phyloP scores from a whole-genome alignment of 2,888 invertebrate genomes.

The Gymnocheta viridis region DNA sequence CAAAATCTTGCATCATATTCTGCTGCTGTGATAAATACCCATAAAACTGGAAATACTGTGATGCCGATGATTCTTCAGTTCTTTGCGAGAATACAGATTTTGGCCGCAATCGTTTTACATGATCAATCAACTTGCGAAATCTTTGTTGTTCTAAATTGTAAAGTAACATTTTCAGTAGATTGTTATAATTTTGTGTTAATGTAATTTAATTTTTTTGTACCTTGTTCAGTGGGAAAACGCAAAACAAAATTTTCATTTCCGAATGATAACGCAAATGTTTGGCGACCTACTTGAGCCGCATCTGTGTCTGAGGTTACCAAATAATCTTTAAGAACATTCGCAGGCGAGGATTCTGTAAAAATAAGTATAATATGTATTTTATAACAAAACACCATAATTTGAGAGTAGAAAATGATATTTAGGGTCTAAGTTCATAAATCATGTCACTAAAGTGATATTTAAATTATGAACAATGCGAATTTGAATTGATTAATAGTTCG shows the following conservation, averaged over 20 bases:
- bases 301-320: slow-evolving; percentile 80
- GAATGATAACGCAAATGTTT: slow-evolving; percentile 79
- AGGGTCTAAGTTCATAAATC: too few relatives aligned
- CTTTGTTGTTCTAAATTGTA: slow-evolving; percentile 77
- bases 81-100: slow-evolving; percentile 95
- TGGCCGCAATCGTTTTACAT: slow-evolving; percentile 81
- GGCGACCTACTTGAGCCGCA: slow-evolving; percentile 79
- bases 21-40: slow-evolving; percentile 99
- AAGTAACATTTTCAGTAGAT: background rate
- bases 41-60: slow-evolving; percentile 99
- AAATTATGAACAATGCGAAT: too few relatives aligned
- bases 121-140: slow-evolving; percentile 81
- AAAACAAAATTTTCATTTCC: slow-evolving; percentile 80
- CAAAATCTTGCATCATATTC: slow-evolving; percentile 99
- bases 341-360: slow-evolving; percentile 58
- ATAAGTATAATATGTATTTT: too few relatives aligned
- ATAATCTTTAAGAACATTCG: slow-evolving; percentile 78
- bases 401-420: background rate
- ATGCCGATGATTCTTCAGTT: slow-evolving; percentile 98
- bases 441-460: too few relatives aligned
- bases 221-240: slow-evolving; percentile 78
- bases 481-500: too few relatives aligned
- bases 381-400: background rate
- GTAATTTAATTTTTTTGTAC: slow-evolving; percentile 72
- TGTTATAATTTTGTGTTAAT: background rate